Conservation (phyloP, 2,113 vertebrate species). For the Cettia cetti region DNA sequence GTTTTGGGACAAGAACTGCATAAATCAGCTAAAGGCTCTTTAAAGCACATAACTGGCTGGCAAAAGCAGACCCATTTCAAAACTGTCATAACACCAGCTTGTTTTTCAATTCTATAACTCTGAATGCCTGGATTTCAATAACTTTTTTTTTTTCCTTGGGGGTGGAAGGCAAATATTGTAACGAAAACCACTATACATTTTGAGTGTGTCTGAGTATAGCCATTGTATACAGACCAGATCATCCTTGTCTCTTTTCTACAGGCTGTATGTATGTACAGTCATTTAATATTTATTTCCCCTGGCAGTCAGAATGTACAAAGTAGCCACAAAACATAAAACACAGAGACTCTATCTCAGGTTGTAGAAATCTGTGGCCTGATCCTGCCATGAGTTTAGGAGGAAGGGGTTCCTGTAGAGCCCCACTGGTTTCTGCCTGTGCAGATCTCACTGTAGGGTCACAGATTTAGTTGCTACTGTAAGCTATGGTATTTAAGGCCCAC, state of each 20-base stretch:
- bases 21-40: slow-evolving; percentile 60
- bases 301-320: not conserved
- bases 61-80: slow-evolving; percentile 49
- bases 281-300: not conserved
- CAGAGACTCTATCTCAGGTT: not conserved
- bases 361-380: not conserved
- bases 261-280: not conserved
- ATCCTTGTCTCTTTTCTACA: not conserved
- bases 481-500: not conserved
- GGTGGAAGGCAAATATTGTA: slow-evolving; percentile 26
- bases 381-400: not conserved
- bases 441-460: not conserved
- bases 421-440: not conserved
- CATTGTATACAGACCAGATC: not conserved
- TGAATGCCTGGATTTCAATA: slow-evolving; percentile 60
- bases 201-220: not conserved
- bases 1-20: slow-evolving; percentile 57
- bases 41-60: slow-evolving; percentile 50
- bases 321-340: not conserved
- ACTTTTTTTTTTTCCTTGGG: not conserved
- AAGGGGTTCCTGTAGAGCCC: not conserved
- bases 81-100: slow-evolving; percentile 63
- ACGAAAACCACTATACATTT: not conserved
- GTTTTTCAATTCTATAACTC: slow-evolving; percentile 58
- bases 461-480: not conserved